phyloP scores from a whole-genome alignment of 30 jellyfish, hydroid and myxozoan genomes.

The Catostylus mosaicus region DNA sequence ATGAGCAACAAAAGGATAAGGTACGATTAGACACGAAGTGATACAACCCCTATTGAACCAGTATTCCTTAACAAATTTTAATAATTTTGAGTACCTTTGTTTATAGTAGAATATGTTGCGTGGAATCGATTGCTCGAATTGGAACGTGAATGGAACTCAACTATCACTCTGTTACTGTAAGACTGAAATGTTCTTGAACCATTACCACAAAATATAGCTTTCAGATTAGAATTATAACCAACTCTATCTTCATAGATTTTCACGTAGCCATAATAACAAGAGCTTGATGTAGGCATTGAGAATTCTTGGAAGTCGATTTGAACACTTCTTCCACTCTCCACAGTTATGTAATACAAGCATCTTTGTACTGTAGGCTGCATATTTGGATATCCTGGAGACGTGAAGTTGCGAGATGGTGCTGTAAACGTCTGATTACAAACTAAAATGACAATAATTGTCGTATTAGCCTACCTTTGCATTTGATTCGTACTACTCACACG shows the following conservation, averaged over 20 bases:
- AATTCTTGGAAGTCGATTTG: not conserved
- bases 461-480: no score
- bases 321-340: not conserved
- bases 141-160: constrained; percentile 1
- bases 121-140: no score
- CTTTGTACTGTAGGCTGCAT: not conserved
- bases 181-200: constrained; percentile 17
- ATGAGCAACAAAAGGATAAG: not conserved
- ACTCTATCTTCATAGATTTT: constrained; percentile 18
- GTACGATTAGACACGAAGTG: not conserved
- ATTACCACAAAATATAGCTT: not conserved
- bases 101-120: not conserved
- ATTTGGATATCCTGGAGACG: constrained; percentile 16
- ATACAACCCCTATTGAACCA: no score
- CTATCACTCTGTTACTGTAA: not conserved
- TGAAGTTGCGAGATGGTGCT: constrained; percentile 4
- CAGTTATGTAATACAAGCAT: constrained; percentile 2
- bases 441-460: not conserved
- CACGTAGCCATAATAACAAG: not conserved
- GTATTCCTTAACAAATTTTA: no score
- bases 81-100: not conserved
- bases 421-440: not conserved
- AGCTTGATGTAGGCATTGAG: not conserved
- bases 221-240: no score
- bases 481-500: no score